Evolutionary conservation across 2,888 invertebrate genomes (phyloP), one percentile per base, ranked within the genome.

Genomic region (Cosmorhoe ocellata): DNA sequence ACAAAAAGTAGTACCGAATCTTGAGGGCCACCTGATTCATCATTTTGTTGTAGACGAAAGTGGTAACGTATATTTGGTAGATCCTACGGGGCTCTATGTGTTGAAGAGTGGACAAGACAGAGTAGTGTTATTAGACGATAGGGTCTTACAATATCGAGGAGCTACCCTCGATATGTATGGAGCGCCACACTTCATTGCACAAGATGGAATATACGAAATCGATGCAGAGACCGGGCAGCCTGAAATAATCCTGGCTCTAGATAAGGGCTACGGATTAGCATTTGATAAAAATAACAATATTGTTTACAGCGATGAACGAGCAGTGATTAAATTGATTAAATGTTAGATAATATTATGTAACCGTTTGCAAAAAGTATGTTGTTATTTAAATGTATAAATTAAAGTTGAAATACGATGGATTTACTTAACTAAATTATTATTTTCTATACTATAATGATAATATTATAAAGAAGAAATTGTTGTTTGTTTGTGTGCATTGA

Each of bases 201-300:
- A 75, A 27, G 69, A 79, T 59, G 82, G 81, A 27, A 73, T 84
- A 51, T 82, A 80, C 58, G 52, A 57, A 10, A 64, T 82, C 45
- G 62, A 75, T 28, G 63, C 59, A 45, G 56, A 59, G 37, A 72
- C 57, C 28, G 71, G 69, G 45, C 66, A 63, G 26, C 47, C 77
- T 10, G 51, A 58, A 13, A 69, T 69, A 52, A 56, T 73, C 43
- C 54, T 78, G 12, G 14, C 65, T 0, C 39, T 83, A 8, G 63
- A 69, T 43, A 74, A 80, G 54, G 77, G 79, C 9, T 77, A 73
- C 39, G 81, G 76, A 45, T 55, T 83, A 58, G 79, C 82, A 14
- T 83, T 81, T 51, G 81, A 81, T 64, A 74, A 62, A 53, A 56
- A 74, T 56, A 80, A 84, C 56, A 76, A 77, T 48, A 76, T 83